Conservation (phyloP, 1,140 invertebrate genomes). For the Drosophila bocqueti region DNA sequence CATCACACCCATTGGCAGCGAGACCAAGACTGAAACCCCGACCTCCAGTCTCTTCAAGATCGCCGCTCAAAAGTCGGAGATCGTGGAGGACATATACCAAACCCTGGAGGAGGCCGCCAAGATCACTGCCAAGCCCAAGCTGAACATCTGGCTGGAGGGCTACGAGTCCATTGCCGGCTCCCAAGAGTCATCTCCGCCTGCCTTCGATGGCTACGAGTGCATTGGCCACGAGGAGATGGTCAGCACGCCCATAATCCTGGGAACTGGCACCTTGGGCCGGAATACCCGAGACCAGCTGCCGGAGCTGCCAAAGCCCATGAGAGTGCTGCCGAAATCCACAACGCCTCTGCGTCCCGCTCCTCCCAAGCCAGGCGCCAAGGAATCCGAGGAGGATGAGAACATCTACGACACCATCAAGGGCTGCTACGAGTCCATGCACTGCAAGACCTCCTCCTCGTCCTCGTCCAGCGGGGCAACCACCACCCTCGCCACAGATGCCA, state of each 20-base stretch:
- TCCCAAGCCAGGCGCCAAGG: conserved; percentile 56
- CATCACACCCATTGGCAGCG: conserved; percentile 51
- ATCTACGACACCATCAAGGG: conserved; percentile 88
- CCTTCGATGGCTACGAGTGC: conserved; percentile 74
- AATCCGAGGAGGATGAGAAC: conserved; percentile 85
- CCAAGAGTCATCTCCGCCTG: conserved; percentile 24
- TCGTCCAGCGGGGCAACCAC: conserved; percentile 26
- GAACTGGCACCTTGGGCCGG: conserved; percentile 53
- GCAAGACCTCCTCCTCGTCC: conserved; percentile 22
- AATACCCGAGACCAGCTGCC: conserved; percentile 79
- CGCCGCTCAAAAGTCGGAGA: conserved; percentile 22
- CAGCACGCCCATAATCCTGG: conserved; percentile 21
- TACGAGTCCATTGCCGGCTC: conserved; percentile 80
- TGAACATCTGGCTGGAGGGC: conserved; percentile 64
- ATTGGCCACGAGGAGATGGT: conserved; percentile 50
- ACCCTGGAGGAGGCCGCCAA: conserved; percentile 64
- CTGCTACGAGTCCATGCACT: conserved; percentile 76
- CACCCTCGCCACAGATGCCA: conserved; percentile 44
- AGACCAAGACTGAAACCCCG: conserved; percentile 66
- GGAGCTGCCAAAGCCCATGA: conserved; percentile 75
- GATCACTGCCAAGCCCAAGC: conserved; percentile 12
- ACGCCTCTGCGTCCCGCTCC: conserved; percentile 54
- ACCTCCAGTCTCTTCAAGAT: conserved; percentile 64
- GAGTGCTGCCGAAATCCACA: conserved; percentile 64
- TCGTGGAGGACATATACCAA: conserved; percentile 75